Evolutionary conservation across 1,140 invertebrate species (phyloP), one percentile per base, ranked within the genome.

Genomic region (Drosophila micromelanica): DNA sequence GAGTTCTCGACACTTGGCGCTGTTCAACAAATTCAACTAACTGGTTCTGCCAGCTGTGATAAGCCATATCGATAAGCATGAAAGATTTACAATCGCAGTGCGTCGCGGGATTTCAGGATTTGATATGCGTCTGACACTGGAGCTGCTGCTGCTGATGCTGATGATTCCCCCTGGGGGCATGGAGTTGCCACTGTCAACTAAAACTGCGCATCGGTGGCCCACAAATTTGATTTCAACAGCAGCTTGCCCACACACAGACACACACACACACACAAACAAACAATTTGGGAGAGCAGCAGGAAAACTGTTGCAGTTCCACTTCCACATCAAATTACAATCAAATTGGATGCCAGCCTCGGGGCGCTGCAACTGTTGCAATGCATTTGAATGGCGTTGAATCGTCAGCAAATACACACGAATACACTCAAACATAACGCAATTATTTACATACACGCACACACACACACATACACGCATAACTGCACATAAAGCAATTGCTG

Each of bases 241-340:
- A 64, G 45, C 59, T 45, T 57, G 64, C 20, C 20, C 43, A 62
- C 51, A 49, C 37, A 65, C 11, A 15, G 13, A 42, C 40, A 43
- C 30, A 38, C 40, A 63, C 27, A 4, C 51, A 57, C 57, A 52
- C 17, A 67, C 13, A 20, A 7, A 42, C 30, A 49, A 15, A 23
- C 42, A 76, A 73, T 74, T 74, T 56, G 17, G 12, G 23, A 45
- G 45, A 42, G 48, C 40, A 61, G 17, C 38, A 12, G 54, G 30
- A 55, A 62, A 78, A 59, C 32, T 68, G 68, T 73, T 61, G 67
- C 61, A 61, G 65, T 73, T 45, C 11, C 57, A 74, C 48, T 67
- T 84, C 52, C 71, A 75, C 71, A 71, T 86, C 54, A 72, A 86
- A 81, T 81, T 87, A 78, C 52, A 78, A 76, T 81, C 70, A 78